Base-by-base conservation (phyloP, 1,140 invertebrate species). In the Drosophila rufa region DNA sequence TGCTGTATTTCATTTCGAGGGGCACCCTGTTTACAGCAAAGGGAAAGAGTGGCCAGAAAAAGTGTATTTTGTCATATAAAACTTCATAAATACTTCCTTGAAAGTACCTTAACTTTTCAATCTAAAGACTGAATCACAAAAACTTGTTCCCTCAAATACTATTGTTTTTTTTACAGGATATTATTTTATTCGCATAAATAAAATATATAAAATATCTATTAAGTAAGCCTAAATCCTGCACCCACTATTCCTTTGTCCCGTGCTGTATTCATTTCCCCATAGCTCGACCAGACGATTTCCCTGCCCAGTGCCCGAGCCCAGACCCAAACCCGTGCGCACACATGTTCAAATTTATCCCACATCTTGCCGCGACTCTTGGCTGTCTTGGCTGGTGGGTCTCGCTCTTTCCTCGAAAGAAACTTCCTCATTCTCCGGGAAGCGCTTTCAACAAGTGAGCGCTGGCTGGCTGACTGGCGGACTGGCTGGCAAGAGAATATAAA, bases 381-480 rank as follows among this genome's bases (percentile, higher is more conserved):
- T 60, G 77, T 62, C 80, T 67, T 69, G 33, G 33, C 33, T 33
- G 27, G 46, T 43, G 48, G 27, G 19, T 40, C 53, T 40, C 33
- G 50, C 75, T 69, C 75, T 36, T 36, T 45, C 64, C 68, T 59
- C 82, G 30, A 56, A 76, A 82, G 84, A 89, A 89, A 89, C 84
- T 89, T 89, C 84, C 84, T 89, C 84, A 89, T 89, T 89, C 84
- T 89, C 84, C 84, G 84, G 84, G 84, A 90, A 89, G 80, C 84
- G 75, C 45, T 84, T 89, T 89, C 84, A 89, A 84, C 85, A 89
- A 89, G 85, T 89, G 84, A 90, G 85, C 65, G 55, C 42, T 81
- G 71, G 68, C 70, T 50, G 71, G 69, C 22, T 22, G 22, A 22
- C 22, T 25, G 22, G 19, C 19, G 1, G 25, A 0, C 50, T 61